A percentile compares a stretch with the other conserved stretches of the same genome.
Conservation (phyloP, 2,888 invertebrate genomes). For the Barypeithes pellucidus region DNA sequence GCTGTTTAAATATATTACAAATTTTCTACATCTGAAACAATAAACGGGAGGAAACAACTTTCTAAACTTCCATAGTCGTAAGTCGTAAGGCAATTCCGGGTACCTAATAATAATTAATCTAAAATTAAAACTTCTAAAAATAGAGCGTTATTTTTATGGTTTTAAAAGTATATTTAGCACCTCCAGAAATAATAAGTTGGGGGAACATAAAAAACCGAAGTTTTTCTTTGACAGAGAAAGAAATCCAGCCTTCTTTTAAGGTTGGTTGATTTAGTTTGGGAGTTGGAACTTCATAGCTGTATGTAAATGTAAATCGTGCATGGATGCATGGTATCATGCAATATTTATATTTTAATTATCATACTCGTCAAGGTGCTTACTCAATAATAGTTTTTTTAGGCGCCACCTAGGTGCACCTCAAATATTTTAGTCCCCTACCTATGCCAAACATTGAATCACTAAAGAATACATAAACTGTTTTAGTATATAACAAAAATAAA, state of each 20-base stretch:
- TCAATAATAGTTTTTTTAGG: too few species aligned
- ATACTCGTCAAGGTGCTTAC: too few species aligned
- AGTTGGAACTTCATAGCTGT: too few species aligned
- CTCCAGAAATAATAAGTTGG: constrained; percentile 17
- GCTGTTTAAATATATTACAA: constrained; percentile 1
- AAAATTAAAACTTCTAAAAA: constrained; percentile 25
- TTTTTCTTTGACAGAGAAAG: constrained; percentile 9
- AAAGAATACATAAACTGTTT: too few species aligned
- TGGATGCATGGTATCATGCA: too few species aligned
- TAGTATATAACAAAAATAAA: too few species aligned
- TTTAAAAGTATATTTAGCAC: constrained; percentile 26
- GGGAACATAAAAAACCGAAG: background rate
- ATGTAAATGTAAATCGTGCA: too few species aligned
- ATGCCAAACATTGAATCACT: too few species aligned
- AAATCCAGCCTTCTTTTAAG: background rate
- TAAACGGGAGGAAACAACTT: constrained; percentile 14
- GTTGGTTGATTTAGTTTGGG: background rate
- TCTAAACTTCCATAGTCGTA: constrained; percentile 13
- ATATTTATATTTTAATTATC: too few species aligned
- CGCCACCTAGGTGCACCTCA: too few species aligned
- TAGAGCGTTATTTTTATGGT: constrained; percentile 19
- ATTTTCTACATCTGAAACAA: constrained; percentile 18
- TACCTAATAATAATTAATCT: constrained; percentile 19
- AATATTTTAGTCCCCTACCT: too few species aligned
- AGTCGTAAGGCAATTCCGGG: constrained; percentile 24